These are phyloP conservation scores for Flexamia atlantica DNA, from an alignment of 2,888 invertebrate species.

Conservation along the genomic window DNA sequence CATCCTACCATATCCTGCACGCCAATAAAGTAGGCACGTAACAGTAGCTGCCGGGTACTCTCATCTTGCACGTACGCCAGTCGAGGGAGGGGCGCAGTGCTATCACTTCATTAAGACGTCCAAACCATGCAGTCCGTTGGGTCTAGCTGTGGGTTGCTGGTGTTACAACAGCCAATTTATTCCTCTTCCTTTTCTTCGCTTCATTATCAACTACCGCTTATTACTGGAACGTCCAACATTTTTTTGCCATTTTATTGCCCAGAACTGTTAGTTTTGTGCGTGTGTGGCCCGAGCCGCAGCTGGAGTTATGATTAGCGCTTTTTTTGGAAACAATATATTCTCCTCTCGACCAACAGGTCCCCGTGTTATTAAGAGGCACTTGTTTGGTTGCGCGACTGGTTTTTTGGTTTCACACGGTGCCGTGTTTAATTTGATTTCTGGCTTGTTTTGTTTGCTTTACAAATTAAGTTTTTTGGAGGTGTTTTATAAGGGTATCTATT, in stretches of 20 bases:
- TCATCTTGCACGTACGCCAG: neutral
- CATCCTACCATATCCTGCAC: too few relatives aligned
- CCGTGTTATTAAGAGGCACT: neutral
- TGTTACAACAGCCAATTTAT: neutral
- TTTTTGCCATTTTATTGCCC: slow-evolving; percentile 25
- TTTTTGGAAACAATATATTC: slow-evolving; percentile 25
- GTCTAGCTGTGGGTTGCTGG: neutral
- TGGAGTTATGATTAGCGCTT: neutral
- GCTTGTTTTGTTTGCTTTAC: neutral
- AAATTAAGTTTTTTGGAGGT: neutral
- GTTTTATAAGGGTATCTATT: neutral
- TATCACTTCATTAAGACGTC: slow-evolving; percentile 21
- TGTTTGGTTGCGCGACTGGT: neutral
- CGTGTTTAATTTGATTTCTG: neutral
- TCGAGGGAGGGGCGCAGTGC: neutral
- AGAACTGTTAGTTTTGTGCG: neutral
- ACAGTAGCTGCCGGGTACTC: too few relatives aligned
- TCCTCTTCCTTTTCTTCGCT: neutral
- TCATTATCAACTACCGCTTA: slow-evolving; percentile 30
- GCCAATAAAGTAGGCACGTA: too few relatives aligned
- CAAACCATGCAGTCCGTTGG: neutral
- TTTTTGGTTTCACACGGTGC: neutral
- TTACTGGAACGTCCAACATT: slow-evolving; percentile 3
- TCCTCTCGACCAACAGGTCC: neutral
- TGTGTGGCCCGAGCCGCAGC: neutral